These are phyloP conservation scores for Tamias sibiricus DNA, from an alignment of 2,113 vertebrate genomes.

Conservation along the genomic window DNA sequence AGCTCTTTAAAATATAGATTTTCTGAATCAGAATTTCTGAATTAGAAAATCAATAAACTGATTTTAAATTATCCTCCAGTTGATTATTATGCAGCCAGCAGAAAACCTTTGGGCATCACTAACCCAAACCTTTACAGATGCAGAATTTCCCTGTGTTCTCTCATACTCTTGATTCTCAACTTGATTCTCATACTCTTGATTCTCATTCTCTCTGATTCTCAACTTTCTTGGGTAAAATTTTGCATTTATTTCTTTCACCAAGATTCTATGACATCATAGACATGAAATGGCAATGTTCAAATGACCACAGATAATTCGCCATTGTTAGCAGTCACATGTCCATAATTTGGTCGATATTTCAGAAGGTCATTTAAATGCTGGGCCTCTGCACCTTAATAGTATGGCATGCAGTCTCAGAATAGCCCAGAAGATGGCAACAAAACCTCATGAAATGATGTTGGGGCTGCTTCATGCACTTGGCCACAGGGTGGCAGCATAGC, in stretches of 20 bases:
- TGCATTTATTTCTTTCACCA: not conserved
- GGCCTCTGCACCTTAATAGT: not conserved
- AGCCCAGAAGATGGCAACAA: constrained; percentile 82
- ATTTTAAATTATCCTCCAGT: not conserved
- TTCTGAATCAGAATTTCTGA: not conserved
- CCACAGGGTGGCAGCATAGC: constrained; percentile 57
- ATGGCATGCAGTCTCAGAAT: not conserved
- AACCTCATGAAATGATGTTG: constrained; percentile 55
- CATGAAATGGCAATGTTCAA: rapidly evolving
- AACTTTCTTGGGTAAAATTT: not conserved
- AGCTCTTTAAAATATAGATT: not conserved
- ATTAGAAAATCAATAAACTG: not conserved
- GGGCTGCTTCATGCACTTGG: rapidly evolving
- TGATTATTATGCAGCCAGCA: not conserved
- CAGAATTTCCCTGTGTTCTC: not conserved
- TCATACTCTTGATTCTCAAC: no score
- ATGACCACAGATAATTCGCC: not conserved
- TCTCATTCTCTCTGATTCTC: no score
- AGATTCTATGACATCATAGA: not conserved
- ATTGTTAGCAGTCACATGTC: no score
- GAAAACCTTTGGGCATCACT: not conserved
- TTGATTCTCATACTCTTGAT: not conserved
- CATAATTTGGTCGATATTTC: not conserved
- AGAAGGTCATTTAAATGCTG: rapidly evolving
- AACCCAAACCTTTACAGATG: not conserved